Evolutionary conservation across 1,140 invertebrate genomes (phyloP).

Genomic region (Apis cerana): DNA sequence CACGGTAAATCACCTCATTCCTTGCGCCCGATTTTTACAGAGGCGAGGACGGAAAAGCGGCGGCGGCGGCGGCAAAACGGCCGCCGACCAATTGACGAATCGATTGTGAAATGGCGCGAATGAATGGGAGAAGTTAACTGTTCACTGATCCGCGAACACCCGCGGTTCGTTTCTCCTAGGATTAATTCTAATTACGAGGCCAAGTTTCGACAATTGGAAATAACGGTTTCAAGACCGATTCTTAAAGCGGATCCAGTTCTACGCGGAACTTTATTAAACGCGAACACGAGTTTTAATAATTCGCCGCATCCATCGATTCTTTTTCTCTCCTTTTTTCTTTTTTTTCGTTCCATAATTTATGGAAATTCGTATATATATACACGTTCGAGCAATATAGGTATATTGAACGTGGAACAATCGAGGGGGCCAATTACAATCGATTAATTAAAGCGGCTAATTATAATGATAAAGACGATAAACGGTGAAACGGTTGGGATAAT

Average conservation of each 20-base stretch:
- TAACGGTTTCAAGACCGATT: neutral
- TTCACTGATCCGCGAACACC: neutral
- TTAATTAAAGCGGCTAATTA: too few species aligned
- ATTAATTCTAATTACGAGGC: conserved; percentile 5
- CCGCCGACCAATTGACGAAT: conserved; percentile 13
- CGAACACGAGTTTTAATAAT: too few species aligned
- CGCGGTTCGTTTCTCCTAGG: neutral
- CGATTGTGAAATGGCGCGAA: conserved; percentile 26
- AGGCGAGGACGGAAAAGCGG: conserved; percentile 14
- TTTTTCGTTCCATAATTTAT: too few species aligned
- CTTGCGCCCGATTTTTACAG: conserved; percentile 17
- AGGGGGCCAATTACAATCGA: too few species aligned
- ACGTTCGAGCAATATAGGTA: too few species aligned
- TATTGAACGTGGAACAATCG: too few species aligned
- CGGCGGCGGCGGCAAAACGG: neutral
- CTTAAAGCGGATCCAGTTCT: neutral
- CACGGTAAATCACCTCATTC: conserved; percentile 18
- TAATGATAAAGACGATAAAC: too few species aligned
- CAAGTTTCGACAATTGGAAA: conserved; percentile 1
- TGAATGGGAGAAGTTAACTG: conserved; percentile 1
- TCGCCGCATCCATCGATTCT: too few species aligned
- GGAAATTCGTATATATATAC: too few species aligned
- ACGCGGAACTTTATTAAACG: too few species aligned
- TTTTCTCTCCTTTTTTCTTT: too few species aligned
- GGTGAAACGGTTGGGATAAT: too few species aligned